Conservation (phyloP, 2,113 vertebrate species). For the Albula goreensis region DNA sequence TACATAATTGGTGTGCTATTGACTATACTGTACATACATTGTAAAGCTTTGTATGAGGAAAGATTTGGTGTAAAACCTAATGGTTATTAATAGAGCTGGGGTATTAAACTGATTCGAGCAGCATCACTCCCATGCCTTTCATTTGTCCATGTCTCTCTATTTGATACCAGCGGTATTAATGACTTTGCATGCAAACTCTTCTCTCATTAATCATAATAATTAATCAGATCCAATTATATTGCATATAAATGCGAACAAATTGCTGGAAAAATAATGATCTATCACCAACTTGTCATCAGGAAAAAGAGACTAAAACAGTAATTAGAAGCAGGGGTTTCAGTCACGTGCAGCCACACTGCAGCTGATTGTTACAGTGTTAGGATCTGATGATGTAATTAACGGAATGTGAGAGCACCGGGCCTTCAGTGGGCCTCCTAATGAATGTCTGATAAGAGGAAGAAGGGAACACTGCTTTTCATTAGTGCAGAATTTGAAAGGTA, state of each 20-base stretch:
- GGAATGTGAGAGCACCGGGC: slow-evolving; percentile 75
- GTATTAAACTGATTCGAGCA: slow-evolving; percentile 60
- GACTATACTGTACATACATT: background rate
- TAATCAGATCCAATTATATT: slow-evolving; percentile 99
- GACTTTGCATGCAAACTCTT: slow-evolving; percentile 84
- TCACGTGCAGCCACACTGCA: slow-evolving; percentile 75
- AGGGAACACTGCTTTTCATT: slow-evolving; percentile 40
- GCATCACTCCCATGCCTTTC: slow-evolving; percentile 78
- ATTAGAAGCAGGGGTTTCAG: slow-evolving; percentile 93
- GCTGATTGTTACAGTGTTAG: slow-evolving; percentile 82
- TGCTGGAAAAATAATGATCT: slow-evolving; percentile 99
- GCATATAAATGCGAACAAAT: slow-evolving; percentile 99
- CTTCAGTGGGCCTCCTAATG: slow-evolving; percentile 79
- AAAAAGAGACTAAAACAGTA: slow-evolving; percentile 95
- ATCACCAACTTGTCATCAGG: slow-evolving; percentile 93
- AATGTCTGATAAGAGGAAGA: slow-evolving; percentile 58
- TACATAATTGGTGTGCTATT: background rate
- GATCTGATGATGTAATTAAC: slow-evolving; percentile 95
- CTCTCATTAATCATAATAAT: slow-evolving; percentile 99
- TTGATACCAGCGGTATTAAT: slow-evolving; percentile 89
- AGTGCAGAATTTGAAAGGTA: slow-evolving; percentile 37
- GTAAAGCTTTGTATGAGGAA: background rate
- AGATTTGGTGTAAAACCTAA: slow-evolving; percentile 50
- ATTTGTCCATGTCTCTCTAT: slow-evolving; percentile 84
- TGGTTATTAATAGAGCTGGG: slow-evolving; percentile 66